Evolutionary conservation across 1,140 invertebrate species (phyloP).

Genomic region (Drosophila sechellia): DNA sequence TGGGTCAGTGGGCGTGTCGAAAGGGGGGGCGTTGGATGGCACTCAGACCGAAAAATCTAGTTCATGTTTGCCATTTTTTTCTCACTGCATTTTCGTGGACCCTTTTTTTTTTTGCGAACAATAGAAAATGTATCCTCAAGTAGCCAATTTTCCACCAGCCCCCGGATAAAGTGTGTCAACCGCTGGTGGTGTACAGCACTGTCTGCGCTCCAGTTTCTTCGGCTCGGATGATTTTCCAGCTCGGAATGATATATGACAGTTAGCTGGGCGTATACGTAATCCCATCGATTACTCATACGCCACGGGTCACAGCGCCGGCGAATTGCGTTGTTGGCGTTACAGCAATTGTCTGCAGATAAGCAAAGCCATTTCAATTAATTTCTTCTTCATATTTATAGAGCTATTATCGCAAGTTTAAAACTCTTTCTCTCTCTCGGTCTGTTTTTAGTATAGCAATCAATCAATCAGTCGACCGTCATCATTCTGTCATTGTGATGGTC

Average conservation of each 20-base stretch:
- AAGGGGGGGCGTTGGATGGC: slow-evolving; percentile 8
- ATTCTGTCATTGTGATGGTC: slow-evolving; percentile 14
- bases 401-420: slow-evolving; percentile 18
- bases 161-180: slow-evolving; percentile 29
- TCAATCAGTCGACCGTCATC: slow-evolving; percentile 17
- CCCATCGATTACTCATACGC: slow-evolving; percentile 41
- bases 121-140: slow-evolving; percentile 30
- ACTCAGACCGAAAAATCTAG: slow-evolving; percentile 64
- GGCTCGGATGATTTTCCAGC: background rate
- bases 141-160: slow-evolving; percentile 11
- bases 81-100: slow-evolving; percentile 7
- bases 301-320: slow-evolving; percentile 2
- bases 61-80: slow-evolving; percentile 41
- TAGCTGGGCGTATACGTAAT: slow-evolving; percentile 26
- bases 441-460: slow-evolving; percentile 6
- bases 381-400: slow-evolving; percentile 19
- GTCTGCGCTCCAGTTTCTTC: slow-evolving; percentile 19
- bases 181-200: slow-evolving; percentile 22
- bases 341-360: slow-evolving; percentile 20
- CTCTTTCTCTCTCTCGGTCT: slow-evolving; percentile 2
- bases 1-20: slow-evolving; percentile 65
- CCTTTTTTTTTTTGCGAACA: slow-evolving; percentile 24
- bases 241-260: background rate
- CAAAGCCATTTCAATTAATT: slow-evolving; percentile 24
- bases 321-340: slow-evolving; percentile 31